Percentiles rank a stretch among this genome's conserved stretches.
Conservation (phyloP, 1,140 invertebrate genomes). For the Anastatus disparis region DNA sequence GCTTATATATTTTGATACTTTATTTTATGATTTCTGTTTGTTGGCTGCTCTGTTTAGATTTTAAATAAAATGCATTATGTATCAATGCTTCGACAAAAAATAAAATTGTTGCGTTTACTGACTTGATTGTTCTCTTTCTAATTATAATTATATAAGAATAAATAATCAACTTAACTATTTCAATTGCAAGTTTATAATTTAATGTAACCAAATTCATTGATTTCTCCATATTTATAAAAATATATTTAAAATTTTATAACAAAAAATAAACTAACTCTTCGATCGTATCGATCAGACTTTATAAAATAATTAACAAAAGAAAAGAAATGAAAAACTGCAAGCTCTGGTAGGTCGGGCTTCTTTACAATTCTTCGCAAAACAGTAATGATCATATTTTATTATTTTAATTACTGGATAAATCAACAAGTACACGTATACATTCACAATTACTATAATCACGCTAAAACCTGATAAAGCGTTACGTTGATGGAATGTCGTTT, state of each 20-base stretch:
- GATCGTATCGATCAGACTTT: constrained; percentile 8
- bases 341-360: constrained; percentile 26
- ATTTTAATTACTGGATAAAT: constrained; percentile 15
- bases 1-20: constrained; percentile 2
- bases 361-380: constrained; percentile 19
- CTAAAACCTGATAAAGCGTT: not conserved
- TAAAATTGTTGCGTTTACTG: no score
- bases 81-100: no score
- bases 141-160: no score
- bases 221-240: not conserved
- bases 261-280: not conserved
- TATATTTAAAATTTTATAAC: not conserved
- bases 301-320: not conserved
- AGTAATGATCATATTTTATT: constrained; percentile 19
- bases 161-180: not conserved
- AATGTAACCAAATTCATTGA: not conserved
- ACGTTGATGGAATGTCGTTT: not conserved
- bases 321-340: not conserved
- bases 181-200: no score
- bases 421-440: not conserved
- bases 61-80: no score
- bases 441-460: not conserved
- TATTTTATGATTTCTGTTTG: constrained; percentile 1
- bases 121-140: no score
- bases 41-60: not conserved